A percentile compares a stretch with the other conserved stretches of the same genome.
phyloP scores from a whole-genome alignment of 2,888 invertebrate genomes.

The Rhagonycha fulva region DNA sequence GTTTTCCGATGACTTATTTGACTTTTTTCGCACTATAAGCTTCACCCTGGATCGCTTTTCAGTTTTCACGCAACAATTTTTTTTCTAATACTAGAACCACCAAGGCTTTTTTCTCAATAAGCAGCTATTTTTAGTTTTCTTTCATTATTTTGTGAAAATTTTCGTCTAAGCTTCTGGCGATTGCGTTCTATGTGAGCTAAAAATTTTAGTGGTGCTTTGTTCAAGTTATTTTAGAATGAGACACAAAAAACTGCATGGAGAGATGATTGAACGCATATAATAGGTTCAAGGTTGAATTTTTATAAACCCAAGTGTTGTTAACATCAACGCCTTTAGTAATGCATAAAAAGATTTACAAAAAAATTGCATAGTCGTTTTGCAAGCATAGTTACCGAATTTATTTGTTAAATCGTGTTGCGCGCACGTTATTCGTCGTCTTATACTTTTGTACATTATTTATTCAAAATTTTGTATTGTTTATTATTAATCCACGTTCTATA shows the following conservation, averaged over 20 bases:
- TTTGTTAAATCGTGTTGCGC: not conserved
- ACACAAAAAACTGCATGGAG: constrained; percentile 23
- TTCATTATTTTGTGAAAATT: not conserved
- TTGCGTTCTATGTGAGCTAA: not conserved
- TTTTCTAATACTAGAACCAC: not conserved
- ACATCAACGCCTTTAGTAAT: not conserved
- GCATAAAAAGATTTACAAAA: not conserved
- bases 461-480: not conserved
- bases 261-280: constrained; percentile 28
- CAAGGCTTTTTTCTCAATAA: not conserved
- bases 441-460: not conserved
- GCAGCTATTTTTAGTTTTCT: not conserved
- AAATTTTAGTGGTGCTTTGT: not conserved
- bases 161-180: not conserved
- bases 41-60: not conserved
- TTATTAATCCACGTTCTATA: not conserved
- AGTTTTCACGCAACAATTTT: not conserved
- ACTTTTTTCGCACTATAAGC: not conserved
- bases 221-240: constrained; percentile 20
- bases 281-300: constrained; percentile 23
- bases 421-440: no score
- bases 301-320: constrained; percentile 1
- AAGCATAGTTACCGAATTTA: not conserved
- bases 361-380: not conserved
- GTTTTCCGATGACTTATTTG: not conserved